Percentiles rank a stretch among this genome's conserved stretches.
phyloP scores from a whole-genome alignment of 2,888 invertebrate species.

The Cryptus viduatorius region DNA sequence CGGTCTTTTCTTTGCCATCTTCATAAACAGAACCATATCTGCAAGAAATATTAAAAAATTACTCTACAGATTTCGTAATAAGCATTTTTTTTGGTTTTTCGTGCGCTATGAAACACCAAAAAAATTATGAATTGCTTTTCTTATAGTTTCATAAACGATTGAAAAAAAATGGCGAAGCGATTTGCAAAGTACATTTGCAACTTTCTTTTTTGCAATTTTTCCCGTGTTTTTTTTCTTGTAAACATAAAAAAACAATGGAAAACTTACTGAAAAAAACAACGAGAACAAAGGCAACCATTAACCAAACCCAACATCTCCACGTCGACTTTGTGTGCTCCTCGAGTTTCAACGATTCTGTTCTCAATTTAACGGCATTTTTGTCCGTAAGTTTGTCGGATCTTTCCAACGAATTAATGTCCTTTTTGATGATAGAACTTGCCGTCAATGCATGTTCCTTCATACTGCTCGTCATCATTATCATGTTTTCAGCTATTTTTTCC shows the following conservation, averaged over 20 bases:
- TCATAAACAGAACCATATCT: conserved; percentile 98
- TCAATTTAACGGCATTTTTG: conserved; percentile 91
- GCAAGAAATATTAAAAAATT: conserved; percentile 81
- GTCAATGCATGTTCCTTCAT: conserved; percentile 96
- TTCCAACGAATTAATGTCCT: conserved; percentile 89
- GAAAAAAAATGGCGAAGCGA: no score
- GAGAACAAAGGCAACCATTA: conserved; percentile 94
- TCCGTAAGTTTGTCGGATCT: conserved; percentile 93
- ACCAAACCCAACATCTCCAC: conserved; percentile 98
- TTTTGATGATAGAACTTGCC: conserved; percentile 95
- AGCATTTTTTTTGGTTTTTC: not conserved
- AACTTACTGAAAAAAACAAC: conserved; percentile 94
- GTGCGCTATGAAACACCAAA: no score
- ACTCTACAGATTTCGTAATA: not conserved
- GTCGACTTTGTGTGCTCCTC: conserved; percentile 94
- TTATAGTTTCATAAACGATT: no score
- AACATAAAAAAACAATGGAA: not conserved
- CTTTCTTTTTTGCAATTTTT: not conserved
- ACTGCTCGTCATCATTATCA: conserved; percentile 94
- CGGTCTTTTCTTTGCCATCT: conserved; percentile 92
- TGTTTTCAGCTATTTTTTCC: conserved; percentile 96
- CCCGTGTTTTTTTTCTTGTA: not conserved
- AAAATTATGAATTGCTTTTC: not conserved
- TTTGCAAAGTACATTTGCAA: not conserved
- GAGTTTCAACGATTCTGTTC: conserved; percentile 92